These are phyloP conservation scores for Petrocephalus zakoni DNA, from an alignment of 2,113 vertebrate genomes.

Conservation along the genomic window DNA sequence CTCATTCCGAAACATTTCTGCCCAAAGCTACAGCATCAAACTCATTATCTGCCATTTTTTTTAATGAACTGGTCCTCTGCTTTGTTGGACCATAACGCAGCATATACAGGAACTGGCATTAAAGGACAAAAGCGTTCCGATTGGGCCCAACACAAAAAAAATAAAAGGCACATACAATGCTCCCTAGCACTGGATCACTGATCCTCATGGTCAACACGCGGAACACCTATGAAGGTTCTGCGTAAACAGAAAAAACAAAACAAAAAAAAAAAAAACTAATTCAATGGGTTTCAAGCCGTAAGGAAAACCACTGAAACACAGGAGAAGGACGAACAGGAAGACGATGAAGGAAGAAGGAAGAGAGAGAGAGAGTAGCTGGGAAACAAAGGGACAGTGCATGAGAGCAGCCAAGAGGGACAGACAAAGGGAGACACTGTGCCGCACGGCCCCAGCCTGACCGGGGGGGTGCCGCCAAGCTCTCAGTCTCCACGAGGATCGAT, in stretches of 20 bases:
- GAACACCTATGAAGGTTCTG: background rate
- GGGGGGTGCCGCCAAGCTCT: background rate
- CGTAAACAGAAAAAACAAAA: background rate
- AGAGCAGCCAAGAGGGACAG: background rate
- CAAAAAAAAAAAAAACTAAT: background rate
- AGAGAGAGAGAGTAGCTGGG: background rate
- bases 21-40: slow-evolving; percentile 26
- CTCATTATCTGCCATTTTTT: slow-evolving; percentile 26
- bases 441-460: background rate
- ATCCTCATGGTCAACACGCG: no score
- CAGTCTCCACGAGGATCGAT: background rate
- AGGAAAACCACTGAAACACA: background rate
- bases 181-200: background rate
- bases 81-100: slow-evolving; percentile 2
- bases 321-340: background rate
- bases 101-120: background rate
- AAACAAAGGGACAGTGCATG: background rate
- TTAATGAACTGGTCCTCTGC: slow-evolving; percentile 23
- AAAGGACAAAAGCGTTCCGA: slow-evolving; percentile 6
- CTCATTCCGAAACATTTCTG: slow-evolving; percentile 30
- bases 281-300: background rate
- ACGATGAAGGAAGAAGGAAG: background rate
- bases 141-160: background rate
- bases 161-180: background rate
- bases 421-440: background rate